Conservation (phyloP, 2,797 vertebrate genomes). For the Amblyraja radiata region DNA sequence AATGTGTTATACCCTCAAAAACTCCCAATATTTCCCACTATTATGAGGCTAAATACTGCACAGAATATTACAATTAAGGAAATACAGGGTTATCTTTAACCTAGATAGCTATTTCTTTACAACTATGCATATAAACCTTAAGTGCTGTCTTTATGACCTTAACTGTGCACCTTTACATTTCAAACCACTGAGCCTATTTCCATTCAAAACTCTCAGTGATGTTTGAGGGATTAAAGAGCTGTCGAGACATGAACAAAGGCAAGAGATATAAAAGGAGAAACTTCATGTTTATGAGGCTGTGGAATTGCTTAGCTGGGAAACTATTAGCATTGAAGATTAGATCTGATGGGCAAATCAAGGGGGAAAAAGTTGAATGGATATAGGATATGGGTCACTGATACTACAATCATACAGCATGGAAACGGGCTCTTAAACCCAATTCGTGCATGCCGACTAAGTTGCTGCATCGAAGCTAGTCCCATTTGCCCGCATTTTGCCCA, state of each 20-base stretch:
- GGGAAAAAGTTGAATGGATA: too few relatives aligned
- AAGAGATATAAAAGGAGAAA: background rate
- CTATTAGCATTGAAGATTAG: background rate
- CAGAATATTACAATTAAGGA: background rate
- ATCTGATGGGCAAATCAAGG: background rate
- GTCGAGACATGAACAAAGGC: background rate
- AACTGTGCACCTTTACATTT: background rate
- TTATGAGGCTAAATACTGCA: background rate
- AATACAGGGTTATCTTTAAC: background rate
- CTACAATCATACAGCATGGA: too few relatives aligned
- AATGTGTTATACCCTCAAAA: background rate
- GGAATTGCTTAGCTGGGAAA: background rate
- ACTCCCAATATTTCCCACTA: background rate
- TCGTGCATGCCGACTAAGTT: too few relatives aligned
- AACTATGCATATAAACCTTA: background rate
- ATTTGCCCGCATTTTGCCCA: too few relatives aligned
- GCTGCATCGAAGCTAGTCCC: too few relatives aligned
- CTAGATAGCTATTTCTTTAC: background rate
- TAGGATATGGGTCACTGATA: too few relatives aligned
- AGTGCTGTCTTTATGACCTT: background rate
- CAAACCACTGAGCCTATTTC: background rate
- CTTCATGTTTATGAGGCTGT: background rate
- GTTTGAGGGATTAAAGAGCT: background rate
- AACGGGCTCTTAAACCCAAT: too few relatives aligned
- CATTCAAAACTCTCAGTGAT: background rate